Evolutionary conservation across 2,113 vertebrate species (phyloP).

Genomic region (Upupa epops): DNA sequence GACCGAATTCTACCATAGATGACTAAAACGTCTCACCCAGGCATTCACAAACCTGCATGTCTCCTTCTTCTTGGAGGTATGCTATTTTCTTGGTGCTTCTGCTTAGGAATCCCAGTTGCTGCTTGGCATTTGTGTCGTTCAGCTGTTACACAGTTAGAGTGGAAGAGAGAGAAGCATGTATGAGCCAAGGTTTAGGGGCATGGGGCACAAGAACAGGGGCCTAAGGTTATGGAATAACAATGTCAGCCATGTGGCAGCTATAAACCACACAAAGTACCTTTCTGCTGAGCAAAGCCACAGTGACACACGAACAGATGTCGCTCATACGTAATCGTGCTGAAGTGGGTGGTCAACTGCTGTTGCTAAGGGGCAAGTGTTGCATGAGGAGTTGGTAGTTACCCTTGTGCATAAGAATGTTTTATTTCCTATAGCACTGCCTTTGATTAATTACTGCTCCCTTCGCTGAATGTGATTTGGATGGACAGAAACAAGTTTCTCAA

Average conservation of each 20-base stretch:
- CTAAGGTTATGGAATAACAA: conserved; percentile 48
- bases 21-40: conserved; percentile 36
- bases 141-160: conserved; percentile 60
- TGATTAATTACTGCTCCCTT: conserved; percentile 6
- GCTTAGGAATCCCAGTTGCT: conserved; percentile 63
- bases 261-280: conserved; percentile 30
- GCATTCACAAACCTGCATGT: conserved; percentile 48
- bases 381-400: not conserved
- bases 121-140: conserved; percentile 66
- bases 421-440: not conserved
- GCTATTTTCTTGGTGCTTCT: conserved; percentile 53
- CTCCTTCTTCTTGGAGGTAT: conserved; percentile 26
- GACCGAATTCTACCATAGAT: not conserved
- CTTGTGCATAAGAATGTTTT: not conserved
- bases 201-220: not conserved
- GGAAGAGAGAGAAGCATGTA: conserved; percentile 32
- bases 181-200: conserved; percentile 43
- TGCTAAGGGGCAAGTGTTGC: not conserved
- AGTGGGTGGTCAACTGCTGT: not conserved
- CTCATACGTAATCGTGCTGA: not conserved
- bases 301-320: conserved; percentile 20
- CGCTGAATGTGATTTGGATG: not conserved
- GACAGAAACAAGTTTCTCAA: conserved; percentile 9
- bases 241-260: conserved; percentile 35
- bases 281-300: not conserved